Evolutionary conservation across 2,113 vertebrate species (phyloP), one percentile per base, ranked within the genome.

Genomic region (Thalassoma bifasciatum): DNA sequence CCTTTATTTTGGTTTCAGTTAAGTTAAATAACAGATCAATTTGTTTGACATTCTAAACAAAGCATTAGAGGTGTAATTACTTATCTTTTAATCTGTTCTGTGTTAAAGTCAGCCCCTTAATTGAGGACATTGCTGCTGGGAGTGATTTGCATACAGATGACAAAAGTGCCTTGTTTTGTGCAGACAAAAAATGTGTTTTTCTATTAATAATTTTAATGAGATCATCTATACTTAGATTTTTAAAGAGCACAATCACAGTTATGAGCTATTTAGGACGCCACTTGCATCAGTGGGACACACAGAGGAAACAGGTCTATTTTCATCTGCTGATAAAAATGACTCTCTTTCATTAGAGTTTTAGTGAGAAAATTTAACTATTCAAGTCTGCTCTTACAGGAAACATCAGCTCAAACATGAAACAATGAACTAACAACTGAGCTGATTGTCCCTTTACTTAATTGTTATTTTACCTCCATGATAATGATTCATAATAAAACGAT

Each of bases 71-170:
- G 63, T 19, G 49, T 65, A 66, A 89, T 74, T 64, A 65, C 56
- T 75, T 38, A 74, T 86, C 72, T 78, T 75, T 81, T 75, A 75
- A 89, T 84, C 75, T 13, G 52, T 54, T 77, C 51, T 59, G 59
- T 62, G 67, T 69, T 60, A 44, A 54, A 75, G 66, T 62, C 23
- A n/a, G 46, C n/a, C 23, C 40, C 64, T 56, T 30, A 78, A 80
- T 80, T 72, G 66, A 63, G 64, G 13, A 75, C 60, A 66, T 22
- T 75, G 80, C 63, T 85, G 68, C 66, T 72, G 40, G 38, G 36
- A 66, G 23, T 77, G 50, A 81, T 85, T 77, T 79, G 82, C 78
- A 89, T 83, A 51, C 66, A 59, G 54, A 73, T 57, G 81, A 83
- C 40, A 72, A 63, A 79, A 67, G 47, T 21, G 44, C 51, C 26